Evolutionary conservation across 2,888 invertebrate genomes (phyloP), one percentile per base, ranked within the genome.

Genomic region (Sympetrum striolatum): DNA sequence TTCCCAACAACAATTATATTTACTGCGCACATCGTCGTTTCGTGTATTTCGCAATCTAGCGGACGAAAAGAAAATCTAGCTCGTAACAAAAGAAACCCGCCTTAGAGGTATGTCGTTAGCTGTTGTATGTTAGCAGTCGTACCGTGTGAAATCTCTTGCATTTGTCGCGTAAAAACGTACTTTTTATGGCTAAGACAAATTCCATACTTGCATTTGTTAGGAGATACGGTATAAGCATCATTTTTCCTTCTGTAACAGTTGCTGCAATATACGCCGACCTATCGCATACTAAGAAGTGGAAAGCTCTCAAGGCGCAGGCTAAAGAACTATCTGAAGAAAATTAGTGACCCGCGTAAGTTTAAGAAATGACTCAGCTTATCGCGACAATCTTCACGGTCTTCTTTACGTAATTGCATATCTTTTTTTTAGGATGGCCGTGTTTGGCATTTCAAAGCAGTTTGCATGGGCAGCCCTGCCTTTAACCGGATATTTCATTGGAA

Each of bases 261-360:
- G 92, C 94, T 37, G 92, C 95, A 3, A 97, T 98, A 93, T 97
- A 95, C 94, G 95, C 96, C 8, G 98, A 98, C 93, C 96, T 96
- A 95, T 95, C 94, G 90, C 96, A 96, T 92, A 98, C 98, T 0
- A 95, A 95, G 92, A 94, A 95, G 94, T 98, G 97, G 96, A 98
- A 98, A 93, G 93, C 93, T 80, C 93, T 94, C 91, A 93, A 94
- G 91, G 92, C 92, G 53, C 60, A 58, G 14, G 37, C 1, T 6
- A 53, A 80, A 86, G 60, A 64, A 60, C 22, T 60, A 60, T 37
- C 73, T 12, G 22, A 73, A 73, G 73, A 73, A 14, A 2, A 80
- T 37, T 18, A 82, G 86, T 37, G 60, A 25, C n/a, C 15, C 35
- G 79, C 25, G 25, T 79, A 15, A 53, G 53, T 53, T 18, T 53